Conservation (phyloP, 2,888 invertebrate species). For the Zhuqinia jingwanae region DNA sequence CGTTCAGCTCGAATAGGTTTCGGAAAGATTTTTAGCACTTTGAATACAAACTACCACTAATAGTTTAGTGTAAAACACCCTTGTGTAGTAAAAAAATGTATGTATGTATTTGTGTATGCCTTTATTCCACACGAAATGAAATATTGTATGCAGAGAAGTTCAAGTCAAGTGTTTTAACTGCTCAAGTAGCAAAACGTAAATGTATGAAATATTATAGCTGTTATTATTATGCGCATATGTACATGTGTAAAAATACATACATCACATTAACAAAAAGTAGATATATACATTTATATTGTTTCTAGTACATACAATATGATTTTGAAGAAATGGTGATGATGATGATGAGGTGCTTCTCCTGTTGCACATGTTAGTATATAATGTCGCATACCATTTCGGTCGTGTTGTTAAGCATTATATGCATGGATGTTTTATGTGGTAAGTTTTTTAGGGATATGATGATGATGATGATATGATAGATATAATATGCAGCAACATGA, state of each 20-base stretch:
- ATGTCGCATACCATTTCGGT: slow-evolving; percentile 23
- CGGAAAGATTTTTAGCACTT: not conserved
- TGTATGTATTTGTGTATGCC: not conserved
- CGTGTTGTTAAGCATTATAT: not conserved
- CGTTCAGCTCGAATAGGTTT: too few relatives aligned
- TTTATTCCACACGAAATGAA: not conserved
- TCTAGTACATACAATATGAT: not conserved
- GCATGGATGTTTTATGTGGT: not conserved
- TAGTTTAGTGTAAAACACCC: not conserved
- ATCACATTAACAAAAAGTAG: not conserved
- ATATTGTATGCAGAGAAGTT: not conserved
- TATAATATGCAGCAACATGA: too few relatives aligned
- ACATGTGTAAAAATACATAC: not conserved
- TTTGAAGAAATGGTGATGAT: slow-evolving; percentile 8
- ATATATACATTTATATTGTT: not conserved
- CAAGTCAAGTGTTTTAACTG: not conserved
- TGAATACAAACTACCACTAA: not conserved
- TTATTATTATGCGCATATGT: not conserved
- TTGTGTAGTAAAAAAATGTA: not conserved
- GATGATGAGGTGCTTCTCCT: not conserved
- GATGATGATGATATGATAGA: not conserved
- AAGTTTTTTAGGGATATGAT: not conserved
- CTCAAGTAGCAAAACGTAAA: slow-evolving; percentile 1
- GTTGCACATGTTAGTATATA: slow-evolving; percentile 20
- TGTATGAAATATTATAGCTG: too few relatives aligned